These are phyloP conservation scores for Proteles cristata DNA, from an alignment of 2,113 vertebrate genomes.

Conservation along the genomic window DNA sequence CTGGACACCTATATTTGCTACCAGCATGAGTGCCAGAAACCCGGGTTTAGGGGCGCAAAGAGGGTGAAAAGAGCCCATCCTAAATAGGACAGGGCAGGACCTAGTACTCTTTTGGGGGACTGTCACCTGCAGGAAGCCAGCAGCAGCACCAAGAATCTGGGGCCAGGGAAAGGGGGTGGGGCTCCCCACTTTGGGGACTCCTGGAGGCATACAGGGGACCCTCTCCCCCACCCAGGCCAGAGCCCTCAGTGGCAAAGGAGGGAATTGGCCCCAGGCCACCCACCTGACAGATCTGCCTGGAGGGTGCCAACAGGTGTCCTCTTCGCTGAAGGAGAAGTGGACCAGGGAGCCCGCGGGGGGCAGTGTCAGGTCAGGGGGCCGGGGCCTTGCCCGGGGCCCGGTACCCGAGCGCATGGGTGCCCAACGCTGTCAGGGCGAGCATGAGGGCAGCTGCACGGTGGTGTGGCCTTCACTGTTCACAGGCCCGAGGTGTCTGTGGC, in stretches of 20 bases:
- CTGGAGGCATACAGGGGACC: neutral
- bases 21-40: neutral
- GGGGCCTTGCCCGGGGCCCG: conserved; percentile 44
- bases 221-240: neutral
- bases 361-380: conserved; percentile 76
- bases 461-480: neutral
- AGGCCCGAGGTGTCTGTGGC: neutral
- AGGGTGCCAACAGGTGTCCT: conserved; percentile 80
- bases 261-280: conserved; percentile 47
- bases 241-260: neutral
- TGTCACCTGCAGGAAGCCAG: neutral
- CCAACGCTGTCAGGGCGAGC: neutral
- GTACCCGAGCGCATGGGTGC: conserved; percentile 63
- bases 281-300: conserved; percentile 83
- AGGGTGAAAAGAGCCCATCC: neutral
- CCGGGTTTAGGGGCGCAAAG: conserved; percentile 6
- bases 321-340: conserved; percentile 85
- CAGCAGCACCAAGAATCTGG: neutral
- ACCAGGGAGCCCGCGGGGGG: conserved; percentile 51
- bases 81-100: neutral
- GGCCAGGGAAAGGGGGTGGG: neutral
- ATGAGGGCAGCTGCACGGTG: neutral
- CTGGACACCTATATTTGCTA: conserved; percentile 42
- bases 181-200: neutral
- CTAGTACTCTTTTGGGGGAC: neutral